Conservation (phyloP, 2,888 invertebrate species). For the Zygaena filipendulae region DNA sequence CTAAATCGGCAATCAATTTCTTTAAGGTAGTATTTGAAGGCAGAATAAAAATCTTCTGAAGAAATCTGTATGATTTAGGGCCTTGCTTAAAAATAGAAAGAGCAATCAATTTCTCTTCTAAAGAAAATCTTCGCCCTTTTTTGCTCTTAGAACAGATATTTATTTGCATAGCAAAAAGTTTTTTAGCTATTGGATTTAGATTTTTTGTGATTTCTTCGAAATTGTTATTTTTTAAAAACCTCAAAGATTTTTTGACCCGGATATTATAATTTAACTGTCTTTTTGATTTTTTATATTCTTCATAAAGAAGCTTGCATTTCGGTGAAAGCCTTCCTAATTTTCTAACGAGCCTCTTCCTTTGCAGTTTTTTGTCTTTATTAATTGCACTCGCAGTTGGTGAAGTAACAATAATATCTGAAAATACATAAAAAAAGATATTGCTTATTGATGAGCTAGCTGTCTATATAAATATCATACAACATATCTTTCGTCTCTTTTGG, state of each 20-base stretch:
- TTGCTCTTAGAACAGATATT: conserved; percentile 7
- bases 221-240: conserved; percentile 7
- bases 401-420: no score
- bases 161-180: conserved; percentile 16
- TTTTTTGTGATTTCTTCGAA: conserved; percentile 9
- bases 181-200: conserved; percentile 11
- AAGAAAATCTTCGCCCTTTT: conserved; percentile 10
- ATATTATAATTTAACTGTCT: neutral
- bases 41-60: conserved; percentile 17
- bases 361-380: no score
- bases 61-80: conserved; percentile 10
- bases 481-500: no score
- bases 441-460: conserved; percentile 13
- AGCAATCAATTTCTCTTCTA: conserved; percentile 11
- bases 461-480: conserved; percentile 19
- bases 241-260: conserved; percentile 3
- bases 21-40: conserved; percentile 13
- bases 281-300: neutral
- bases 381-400: no score
- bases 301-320: neutral
- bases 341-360: neutral
- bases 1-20: conserved; percentile 8
- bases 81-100: conserved; percentile 11
- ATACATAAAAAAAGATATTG: no score
- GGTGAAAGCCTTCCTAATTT: neutral